Conservation (phyloP, 2,797 vertebrate species). For the Pseudochaenichthys georgianus region DNA sequence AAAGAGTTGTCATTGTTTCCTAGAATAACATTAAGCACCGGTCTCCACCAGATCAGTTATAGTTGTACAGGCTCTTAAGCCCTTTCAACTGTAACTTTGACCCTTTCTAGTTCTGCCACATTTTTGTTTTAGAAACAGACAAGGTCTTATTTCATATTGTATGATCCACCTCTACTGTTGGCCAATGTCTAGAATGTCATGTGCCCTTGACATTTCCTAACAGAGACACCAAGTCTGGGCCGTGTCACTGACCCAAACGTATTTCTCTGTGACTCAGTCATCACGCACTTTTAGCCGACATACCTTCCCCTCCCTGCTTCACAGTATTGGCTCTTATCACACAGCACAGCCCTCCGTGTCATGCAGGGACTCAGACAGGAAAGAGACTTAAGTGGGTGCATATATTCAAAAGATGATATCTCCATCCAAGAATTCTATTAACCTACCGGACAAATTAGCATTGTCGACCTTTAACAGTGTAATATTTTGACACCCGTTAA, state of each 20-base stretch:
- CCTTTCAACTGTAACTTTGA: neutral
- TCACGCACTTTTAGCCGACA: constrained; percentile 37
- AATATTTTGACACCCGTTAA: constrained; percentile 6
- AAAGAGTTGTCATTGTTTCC: neutral
- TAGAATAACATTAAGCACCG: neutral
- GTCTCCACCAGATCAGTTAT: neutral
- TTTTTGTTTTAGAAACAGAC: neutral
- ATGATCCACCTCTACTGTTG: neutral
- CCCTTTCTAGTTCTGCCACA: neutral
- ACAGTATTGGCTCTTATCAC: constrained; percentile 30
- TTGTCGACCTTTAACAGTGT: constrained; percentile 5
- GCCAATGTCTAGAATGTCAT: constrained; percentile 14
- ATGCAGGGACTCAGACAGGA: constrained; percentile 15
- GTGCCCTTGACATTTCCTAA: constrained; percentile 49
- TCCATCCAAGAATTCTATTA: constrained; percentile 13
- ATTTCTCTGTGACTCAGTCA: constrained; percentile 37
- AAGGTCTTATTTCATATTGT: constrained; percentile 1
- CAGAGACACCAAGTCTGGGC: constrained; percentile 39
- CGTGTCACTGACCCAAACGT: constrained; percentile 30
- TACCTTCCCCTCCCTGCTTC: neutral
- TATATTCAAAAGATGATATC: constrained; percentile 24
- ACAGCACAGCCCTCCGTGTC: constrained; percentile 22
- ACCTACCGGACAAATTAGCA: constrained; percentile 50
- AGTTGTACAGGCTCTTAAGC: neutral
- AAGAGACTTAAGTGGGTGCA: constrained; percentile 5